A percentile compares a stretch with the other conserved stretches of the same genome.
Evolutionary conservation across 2,113 vertebrate genomes (phyloP).

Genomic region (Microcebus jonahi): DNA sequence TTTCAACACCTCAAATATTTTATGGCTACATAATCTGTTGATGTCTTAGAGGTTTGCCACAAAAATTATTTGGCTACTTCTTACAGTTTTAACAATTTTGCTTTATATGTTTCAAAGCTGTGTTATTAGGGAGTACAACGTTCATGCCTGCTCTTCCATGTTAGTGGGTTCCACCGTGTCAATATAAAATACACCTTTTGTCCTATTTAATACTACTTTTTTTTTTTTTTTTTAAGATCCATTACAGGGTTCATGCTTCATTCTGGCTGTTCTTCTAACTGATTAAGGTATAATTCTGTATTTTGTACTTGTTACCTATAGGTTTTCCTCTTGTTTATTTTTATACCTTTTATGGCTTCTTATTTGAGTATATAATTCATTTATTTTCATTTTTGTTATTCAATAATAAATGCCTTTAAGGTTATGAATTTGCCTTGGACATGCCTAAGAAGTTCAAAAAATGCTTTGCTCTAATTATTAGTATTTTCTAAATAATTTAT

Average conservation of each 20-base stretch:
- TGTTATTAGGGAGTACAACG: neutral
- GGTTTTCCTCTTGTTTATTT: constrained; percentile 17
- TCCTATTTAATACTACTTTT: neutral
- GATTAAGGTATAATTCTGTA: constrained; percentile 13
- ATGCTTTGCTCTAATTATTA: neutral
- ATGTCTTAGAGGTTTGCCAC: neutral
- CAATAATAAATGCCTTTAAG: neutral
- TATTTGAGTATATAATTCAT: neutral
- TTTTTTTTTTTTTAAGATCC: neutral
- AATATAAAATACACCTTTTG: neutral
- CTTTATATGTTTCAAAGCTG: neutral
- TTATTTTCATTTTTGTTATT: constrained; percentile 20
- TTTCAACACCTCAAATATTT: neutral
- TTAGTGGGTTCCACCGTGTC: neutral
- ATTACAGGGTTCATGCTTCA: neutral
- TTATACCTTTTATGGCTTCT: neutral
- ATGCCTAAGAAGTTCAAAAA: neutral
- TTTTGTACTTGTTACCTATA: neutral
- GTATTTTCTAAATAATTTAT: neutral
- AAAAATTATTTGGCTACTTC: neutral
- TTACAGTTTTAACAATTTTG: neutral
- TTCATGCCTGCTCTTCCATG: neutral
- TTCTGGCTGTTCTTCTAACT: neutral
- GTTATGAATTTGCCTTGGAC: neutral
- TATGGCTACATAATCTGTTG: neutral